Conservation (phyloP, 1,140 invertebrate species). For the Drosophila hydei region DNA sequence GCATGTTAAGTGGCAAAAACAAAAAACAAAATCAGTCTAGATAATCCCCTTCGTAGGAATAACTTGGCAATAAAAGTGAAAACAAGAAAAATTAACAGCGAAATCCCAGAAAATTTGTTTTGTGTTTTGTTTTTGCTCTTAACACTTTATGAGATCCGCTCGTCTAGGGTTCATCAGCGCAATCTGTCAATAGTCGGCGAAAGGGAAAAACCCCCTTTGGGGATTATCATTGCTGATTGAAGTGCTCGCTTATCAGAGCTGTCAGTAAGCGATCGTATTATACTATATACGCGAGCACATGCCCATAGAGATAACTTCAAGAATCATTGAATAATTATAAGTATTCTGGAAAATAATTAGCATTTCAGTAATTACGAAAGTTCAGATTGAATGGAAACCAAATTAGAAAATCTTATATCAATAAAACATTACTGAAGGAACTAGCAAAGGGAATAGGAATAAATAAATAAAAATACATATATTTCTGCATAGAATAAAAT, state of each 20-base stretch:
- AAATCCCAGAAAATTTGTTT: conserved; percentile 28
- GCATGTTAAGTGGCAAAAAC: conserved; percentile 1
- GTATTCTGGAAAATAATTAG: conserved; percentile 11
- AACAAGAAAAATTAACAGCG: conserved; percentile 27
- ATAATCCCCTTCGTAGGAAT: conserved; percentile 25
- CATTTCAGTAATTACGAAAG: not conserved
- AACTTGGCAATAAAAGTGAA: conserved; percentile 38
- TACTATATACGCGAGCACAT: not conserved
- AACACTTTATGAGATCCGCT: not conserved
- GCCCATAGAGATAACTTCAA: conserved; percentile 4
- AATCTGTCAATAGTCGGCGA: conserved; percentile 12
- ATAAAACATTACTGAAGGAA: too few species aligned
- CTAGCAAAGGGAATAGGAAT: too few species aligned
- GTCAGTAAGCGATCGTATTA: conserved; percentile 28
- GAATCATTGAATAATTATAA: conserved; percentile 1
- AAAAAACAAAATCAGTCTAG: not conserved
- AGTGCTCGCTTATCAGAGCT: conserved; percentile 36
- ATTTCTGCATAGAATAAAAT: too few species aligned
- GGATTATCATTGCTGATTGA: conserved; percentile 22
- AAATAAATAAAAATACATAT: too few species aligned
- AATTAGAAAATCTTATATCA: too few species aligned
- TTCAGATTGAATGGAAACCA: too few species aligned
- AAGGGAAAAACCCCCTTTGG: conserved; percentile 25
- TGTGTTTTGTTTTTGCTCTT: not conserved
- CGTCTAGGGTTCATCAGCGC: conserved; percentile 1